Conservation (phyloP, 2,888 invertebrate genomes). For the Germaria angustata region DNA sequence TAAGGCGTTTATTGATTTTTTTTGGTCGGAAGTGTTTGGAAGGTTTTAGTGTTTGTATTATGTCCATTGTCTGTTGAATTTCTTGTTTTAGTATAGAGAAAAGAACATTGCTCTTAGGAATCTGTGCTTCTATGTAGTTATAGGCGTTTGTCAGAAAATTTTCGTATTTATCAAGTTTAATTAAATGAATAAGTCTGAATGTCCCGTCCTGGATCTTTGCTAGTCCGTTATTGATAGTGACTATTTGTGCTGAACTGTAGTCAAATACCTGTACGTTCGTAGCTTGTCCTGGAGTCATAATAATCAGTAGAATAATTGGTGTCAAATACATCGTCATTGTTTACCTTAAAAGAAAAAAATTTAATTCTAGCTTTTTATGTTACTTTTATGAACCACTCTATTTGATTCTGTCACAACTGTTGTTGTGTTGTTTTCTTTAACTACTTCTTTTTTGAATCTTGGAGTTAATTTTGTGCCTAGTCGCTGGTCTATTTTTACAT, state of each 20-base stretch:
- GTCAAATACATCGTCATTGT: too few species aligned
- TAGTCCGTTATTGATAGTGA: not conserved
- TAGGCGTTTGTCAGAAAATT: not conserved
- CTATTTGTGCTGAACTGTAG: conserved; percentile 5
- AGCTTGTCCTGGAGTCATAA: not conserved
- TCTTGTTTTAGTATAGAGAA: not conserved
- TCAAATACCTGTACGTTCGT: too few species aligned
- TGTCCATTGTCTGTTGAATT: not conserved
- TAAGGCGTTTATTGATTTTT: conserved; percentile 3
- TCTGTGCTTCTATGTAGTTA: not conserved
- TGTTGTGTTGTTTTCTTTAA: not conserved
- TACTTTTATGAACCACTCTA: conserved; percentile 30
- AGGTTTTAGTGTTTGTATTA: not conserved
- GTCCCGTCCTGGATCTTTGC: conserved; percentile 7
- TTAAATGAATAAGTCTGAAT: not conserved
- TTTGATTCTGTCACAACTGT: not conserved
- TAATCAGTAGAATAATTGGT: too few species aligned
- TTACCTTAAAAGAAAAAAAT: not conserved
- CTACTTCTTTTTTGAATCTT: not conserved
- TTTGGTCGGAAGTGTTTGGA: not conserved
- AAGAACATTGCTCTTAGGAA: not conserved
- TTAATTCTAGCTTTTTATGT: conserved; percentile 14
- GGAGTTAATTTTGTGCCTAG: not conserved
- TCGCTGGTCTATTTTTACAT: conserved; percentile 1
- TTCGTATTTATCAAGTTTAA: not conserved